Evolutionary conservation across 2,797 vertebrate species (phyloP), one percentile per base, ranked within the genome.

Genomic region (Borostomias antarcticus): DNA sequence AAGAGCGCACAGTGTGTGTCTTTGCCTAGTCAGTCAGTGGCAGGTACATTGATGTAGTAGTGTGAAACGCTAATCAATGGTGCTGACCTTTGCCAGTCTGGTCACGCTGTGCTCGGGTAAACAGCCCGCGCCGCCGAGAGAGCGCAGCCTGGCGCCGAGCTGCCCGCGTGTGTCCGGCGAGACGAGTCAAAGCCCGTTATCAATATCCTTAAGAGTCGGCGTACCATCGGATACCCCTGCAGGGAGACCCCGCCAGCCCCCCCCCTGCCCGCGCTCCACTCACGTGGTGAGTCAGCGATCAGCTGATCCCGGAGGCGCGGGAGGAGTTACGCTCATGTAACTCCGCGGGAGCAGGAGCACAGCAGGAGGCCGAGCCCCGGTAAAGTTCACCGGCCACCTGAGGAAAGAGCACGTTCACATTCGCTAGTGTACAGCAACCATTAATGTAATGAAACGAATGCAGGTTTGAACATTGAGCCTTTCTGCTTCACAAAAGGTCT

Each of bases 21-120:
- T 53, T 35, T 69, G 32, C 29, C 15, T 56, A 72, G 21, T 11
- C 13, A 69, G 67, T 72, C 77, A 51, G 70, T 25, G 68, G 58
- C 73, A 82, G 77, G 80, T 85, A 79, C 71, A 74, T 35, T 53
- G 63, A 60, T 73, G 71, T 62, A 76, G 45, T 75, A 74, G 77
- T 83, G 87, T 85, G 76, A 85, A 70, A 83, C 78, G 70, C 72
- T 81, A 85, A 88, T 88, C 84, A 80, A 56, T 66, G 67, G 30
- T 53, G 66, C 64, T 88, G 87, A 88, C 85, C 86, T 89, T 89
- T 82, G 72, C 59, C 69, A 57, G 68, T 56, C 52, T 37, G 40
- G 6, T 76, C 82, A 63, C 26, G 75, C 78, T 80, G 77, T 66
- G 81, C 78, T 56, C 48, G 73, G 82, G 70, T 83, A 74, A 82